Evolutionary conservation across 2,113 vertebrate species (phyloP).

Genomic region (Entomyzon cyanotis): DNA sequence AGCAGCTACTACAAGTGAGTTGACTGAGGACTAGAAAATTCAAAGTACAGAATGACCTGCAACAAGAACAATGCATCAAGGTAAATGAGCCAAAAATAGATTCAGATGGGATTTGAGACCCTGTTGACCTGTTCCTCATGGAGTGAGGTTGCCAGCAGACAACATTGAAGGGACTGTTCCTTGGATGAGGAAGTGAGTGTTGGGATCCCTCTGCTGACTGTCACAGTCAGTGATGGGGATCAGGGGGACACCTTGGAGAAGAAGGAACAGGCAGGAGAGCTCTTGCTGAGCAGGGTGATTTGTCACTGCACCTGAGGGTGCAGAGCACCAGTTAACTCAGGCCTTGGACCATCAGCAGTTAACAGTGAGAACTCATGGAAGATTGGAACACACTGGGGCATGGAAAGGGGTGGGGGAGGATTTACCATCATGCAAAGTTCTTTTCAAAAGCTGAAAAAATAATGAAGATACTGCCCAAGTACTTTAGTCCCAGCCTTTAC

Average conservation of each 20-base stretch:
- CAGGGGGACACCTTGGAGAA: neutral
- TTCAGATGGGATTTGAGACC: neutral
- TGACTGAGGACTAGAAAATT: neutral
- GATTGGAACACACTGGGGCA: neutral
- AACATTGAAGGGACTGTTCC: neutral
- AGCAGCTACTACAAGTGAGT: neutral
- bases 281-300: neutral
- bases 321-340: neutral
- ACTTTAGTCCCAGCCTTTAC: neutral
- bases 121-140: neutral
- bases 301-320: neutral
- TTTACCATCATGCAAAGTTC: neutral
- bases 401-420: neutral
- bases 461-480: neutral
- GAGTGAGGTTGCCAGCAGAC: neutral
- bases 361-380: neutral
- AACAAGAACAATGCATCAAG: neutral
- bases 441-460: neutral
- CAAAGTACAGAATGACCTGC: neutral
- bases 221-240: neutral
- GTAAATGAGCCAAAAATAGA: neutral
- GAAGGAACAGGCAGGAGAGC: neutral
- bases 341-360: neutral
- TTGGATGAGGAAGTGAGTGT: neutral
- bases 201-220: neutral